phyloP scores from a whole-genome alignment of 1,140 invertebrate species.

The Nephotettix cincticeps region DNA sequence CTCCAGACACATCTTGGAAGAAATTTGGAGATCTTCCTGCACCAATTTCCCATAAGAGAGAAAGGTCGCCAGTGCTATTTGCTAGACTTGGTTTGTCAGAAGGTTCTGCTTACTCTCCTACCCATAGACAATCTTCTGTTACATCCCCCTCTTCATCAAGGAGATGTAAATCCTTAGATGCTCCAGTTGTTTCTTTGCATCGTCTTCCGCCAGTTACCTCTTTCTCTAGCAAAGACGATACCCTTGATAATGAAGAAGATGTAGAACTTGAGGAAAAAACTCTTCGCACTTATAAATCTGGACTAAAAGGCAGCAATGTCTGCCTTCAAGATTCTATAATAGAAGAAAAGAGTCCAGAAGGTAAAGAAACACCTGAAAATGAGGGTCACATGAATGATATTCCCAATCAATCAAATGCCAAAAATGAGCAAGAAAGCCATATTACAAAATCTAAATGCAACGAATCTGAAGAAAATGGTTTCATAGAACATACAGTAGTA shows the following conservation, averaged over 20 bases:
- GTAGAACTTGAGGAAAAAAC: constrained; percentile 41
- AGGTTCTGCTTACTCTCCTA: constrained; percentile 68
- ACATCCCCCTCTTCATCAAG: constrained; percentile 71
- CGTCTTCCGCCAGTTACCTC: constrained; percentile 77
- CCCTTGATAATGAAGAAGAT: constrained; percentile 52
- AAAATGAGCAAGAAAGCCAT: not conserved
- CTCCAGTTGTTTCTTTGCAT: constrained; percentile 75
- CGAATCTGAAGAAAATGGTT: not conserved
- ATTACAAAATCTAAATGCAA: not conserved
- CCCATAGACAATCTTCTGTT: constrained; percentile 70
- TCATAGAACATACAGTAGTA: not conserved
- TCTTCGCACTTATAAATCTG: constrained; percentile 13
- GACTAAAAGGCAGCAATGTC: not conserved
- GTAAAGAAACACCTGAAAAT: not conserved
- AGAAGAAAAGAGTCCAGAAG: constrained; percentile 29
- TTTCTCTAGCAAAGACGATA: constrained; percentile 85
- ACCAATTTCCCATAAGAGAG: constrained; percentile 44
- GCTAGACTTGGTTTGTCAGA: constrained; percentile 78
- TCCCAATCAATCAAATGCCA: not conserved
- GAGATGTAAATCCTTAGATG: constrained; percentile 78
- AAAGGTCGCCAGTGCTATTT: constrained; percentile 74
- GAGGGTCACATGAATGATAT: not conserved
- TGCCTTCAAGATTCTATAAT: constrained; percentile 30
- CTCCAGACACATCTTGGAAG: constrained; percentile 58
- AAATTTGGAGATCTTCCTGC: constrained; percentile 45